Evolutionary conservation across 1,140 invertebrate genomes (phyloP).

Genomic region (Achatina immaculata): DNA sequence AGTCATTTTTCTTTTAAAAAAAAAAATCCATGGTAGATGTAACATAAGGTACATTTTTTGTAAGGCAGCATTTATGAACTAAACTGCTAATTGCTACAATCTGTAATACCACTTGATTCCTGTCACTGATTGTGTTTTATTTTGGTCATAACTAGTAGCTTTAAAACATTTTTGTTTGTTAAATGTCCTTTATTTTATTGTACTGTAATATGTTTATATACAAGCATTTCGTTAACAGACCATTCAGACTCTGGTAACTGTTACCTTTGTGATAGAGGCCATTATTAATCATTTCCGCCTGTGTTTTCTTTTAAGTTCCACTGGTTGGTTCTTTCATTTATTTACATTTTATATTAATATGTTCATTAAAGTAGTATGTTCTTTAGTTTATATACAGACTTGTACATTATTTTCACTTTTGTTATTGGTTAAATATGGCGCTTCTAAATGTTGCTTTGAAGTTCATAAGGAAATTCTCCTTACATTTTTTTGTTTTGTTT

Average conservation of each 20-base stretch:
- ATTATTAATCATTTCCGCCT: not conserved
- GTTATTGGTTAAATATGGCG: not conserved
- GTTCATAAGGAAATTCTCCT: not conserved
- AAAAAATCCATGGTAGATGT: slow-evolving; percentile 9
- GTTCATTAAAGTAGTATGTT: not conserved
- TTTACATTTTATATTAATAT: slow-evolving; percentile 10
- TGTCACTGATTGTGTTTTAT: not conserved
- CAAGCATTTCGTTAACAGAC: not conserved
- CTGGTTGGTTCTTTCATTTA: slow-evolving; percentile 22
- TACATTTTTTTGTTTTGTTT: slow-evolving; percentile 4
- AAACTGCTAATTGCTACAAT: slow-evolving; percentile 8
- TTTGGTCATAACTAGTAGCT: not conserved
- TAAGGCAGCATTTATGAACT: slow-evolving; percentile 24
- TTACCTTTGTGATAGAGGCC: not conserved
- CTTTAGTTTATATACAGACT: not conserved
- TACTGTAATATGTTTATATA: not conserved
- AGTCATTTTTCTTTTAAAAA: not conserved
- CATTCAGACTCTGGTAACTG: not conserved
- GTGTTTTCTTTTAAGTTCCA: slow-evolving; percentile 23
- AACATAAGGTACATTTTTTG: not conserved
- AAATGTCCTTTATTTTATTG: not conserved
- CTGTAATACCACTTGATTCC: not conserved
- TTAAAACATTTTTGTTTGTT: not conserved
- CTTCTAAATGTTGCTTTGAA: not conserved
- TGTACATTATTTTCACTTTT: not conserved